Percentiles rank a stretch among this genome's conserved stretches.
These are phyloP conservation scores for Ectemnius cavifrons DNA, from an alignment of 2,888 invertebrate species.

Conservation along the genomic window DNA sequence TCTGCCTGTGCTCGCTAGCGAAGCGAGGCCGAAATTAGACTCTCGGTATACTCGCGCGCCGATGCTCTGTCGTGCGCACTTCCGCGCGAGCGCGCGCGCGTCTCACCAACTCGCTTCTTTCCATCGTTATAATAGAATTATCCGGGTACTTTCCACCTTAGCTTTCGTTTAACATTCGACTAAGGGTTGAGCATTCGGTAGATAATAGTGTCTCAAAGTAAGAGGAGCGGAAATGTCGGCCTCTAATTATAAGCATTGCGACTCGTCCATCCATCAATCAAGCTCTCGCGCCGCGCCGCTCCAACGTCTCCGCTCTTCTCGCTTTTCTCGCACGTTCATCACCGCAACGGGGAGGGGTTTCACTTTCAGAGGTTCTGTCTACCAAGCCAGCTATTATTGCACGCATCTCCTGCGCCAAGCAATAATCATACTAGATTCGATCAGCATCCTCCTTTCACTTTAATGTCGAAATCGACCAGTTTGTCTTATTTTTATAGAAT, in stretches of 20 bases:
- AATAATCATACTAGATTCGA: constrained; percentile 68
- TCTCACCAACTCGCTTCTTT: background rate
- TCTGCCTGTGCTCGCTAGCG: constrained; percentile 49
- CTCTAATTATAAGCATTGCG: constrained; percentile 77
- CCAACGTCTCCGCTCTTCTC: constrained; percentile 20
- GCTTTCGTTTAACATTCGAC: no score
- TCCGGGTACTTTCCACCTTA: no score
- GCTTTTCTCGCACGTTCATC: constrained; percentile 13
- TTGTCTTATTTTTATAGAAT: no score
- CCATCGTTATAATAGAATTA: no score
- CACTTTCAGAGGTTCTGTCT: constrained; percentile 47
- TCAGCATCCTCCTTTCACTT: constrained; percentile 41
- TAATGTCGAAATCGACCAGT: background rate
- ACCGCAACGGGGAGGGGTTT: constrained; percentile 27
- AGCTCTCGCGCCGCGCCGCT: constrained; percentile 26
- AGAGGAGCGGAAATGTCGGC: constrained; percentile 67
- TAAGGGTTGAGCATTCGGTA: no score
- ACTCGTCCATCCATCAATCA: constrained; percentile 76
- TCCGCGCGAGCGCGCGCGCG: constrained; percentile 7
- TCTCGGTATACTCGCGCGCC: constrained; percentile 33
- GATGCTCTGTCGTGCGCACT: constrained; percentile 34
- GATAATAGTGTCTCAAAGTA: background rate
- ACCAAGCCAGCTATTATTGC: constrained; percentile 63
- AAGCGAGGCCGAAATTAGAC: constrained; percentile 52
- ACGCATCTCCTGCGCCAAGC: constrained; percentile 47